Evolutionary conservation across 2,888 invertebrate species (phyloP).

Genomic region (Tenodera sinensis): DNA sequence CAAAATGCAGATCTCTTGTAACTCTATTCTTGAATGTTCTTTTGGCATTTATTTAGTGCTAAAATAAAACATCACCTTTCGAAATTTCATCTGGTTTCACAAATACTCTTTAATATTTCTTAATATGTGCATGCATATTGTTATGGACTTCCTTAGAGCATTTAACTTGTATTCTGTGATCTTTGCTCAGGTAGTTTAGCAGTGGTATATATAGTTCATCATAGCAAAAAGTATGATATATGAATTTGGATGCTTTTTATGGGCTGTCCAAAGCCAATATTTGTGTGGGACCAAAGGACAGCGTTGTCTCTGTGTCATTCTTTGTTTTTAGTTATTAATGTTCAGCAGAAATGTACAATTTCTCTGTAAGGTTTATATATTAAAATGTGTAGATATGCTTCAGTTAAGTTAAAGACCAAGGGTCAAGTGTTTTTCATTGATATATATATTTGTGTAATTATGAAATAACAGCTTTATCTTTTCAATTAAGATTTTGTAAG

Average conservation of each 20-base stretch:
- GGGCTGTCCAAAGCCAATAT: not conserved
- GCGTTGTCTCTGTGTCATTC: not conserved
- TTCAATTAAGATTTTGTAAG: constrained; percentile 4
- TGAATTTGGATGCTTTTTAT: not conserved
- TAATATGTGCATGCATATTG: too few relatives aligned
- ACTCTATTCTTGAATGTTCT: too few relatives aligned
- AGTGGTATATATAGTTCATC: not conserved
- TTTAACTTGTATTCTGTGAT: not conserved
- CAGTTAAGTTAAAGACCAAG: not conserved
- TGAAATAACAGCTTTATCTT: constrained; percentile 1
- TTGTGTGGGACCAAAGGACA: not conserved
- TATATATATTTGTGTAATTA: not conserved
- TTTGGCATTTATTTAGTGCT: too few relatives aligned
- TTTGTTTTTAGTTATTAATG: not conserved
- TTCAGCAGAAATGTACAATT: not conserved
- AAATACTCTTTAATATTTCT: too few relatives aligned
- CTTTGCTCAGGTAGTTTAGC: not conserved
- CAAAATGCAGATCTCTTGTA: too few relatives aligned
- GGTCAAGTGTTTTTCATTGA: not conserved
- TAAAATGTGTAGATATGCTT: not conserved
- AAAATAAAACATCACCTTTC: too few relatives aligned
- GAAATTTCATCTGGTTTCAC: too few relatives aligned
- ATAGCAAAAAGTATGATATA: not conserved
- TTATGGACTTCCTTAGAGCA: too few relatives aligned
- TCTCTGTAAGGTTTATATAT: not conserved